phyloP scores from a whole-genome alignment of 2,797 vertebrate genomes.

The Sebastes wilsoni region DNA sequence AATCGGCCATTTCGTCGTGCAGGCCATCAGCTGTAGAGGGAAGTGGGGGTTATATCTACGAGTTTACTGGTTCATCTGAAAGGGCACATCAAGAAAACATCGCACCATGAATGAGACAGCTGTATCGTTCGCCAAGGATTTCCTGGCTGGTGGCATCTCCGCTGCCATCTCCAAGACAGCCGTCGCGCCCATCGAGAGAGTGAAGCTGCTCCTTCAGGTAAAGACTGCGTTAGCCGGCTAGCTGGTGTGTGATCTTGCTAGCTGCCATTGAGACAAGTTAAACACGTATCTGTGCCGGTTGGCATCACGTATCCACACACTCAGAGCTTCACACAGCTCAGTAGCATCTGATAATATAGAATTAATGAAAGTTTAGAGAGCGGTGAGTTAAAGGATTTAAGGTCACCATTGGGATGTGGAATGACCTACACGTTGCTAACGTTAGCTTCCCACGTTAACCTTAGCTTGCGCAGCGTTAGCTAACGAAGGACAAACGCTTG shows the following conservation, averaged over 20 bases:
- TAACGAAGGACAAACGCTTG: constrained; percentile 79
- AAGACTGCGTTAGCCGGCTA: constrained; percentile 13
- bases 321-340: rapidly evolving
- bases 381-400: constrained; percentile 5
- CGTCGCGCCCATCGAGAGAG: constrained; percentile 82
- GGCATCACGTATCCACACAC: rapidly evolving
- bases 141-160: constrained; percentile 81
- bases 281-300: no score
- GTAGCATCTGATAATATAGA: rapidly evolving
- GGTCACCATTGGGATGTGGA: constrained; percentile 58
- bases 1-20: constrained; percentile 81
- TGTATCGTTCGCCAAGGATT: constrained; percentile 81
- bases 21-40: constrained; percentile 66
- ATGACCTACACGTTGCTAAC: constrained; percentile 79
- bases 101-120: constrained; percentile 74
- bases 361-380: rapidly evolving
- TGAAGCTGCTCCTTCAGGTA: constrained; percentile 85
- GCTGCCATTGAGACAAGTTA: neutral
- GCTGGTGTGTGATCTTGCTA: constrained; percentile 6
- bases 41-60: constrained; percentile 32
- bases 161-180: constrained; percentile 84
- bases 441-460: constrained; percentile 67
- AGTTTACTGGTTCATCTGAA: constrained; percentile 60
- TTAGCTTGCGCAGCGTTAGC: constrained; percentile 64
- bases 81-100: constrained; percentile 55